Conservation (phyloP, 2,888 invertebrate species). For the Tryphoninae sp. region DNA sequence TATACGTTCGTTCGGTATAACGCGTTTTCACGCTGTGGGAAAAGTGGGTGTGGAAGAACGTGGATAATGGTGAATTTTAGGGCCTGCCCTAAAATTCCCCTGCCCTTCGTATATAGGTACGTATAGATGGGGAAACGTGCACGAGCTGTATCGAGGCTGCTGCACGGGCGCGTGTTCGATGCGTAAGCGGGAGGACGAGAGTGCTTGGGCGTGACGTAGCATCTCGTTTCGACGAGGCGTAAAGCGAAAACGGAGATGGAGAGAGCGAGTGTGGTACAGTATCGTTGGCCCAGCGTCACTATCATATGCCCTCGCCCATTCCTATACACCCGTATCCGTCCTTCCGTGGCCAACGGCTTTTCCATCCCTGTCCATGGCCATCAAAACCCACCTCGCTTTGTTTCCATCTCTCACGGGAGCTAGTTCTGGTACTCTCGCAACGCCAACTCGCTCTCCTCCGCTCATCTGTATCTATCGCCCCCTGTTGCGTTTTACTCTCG, state of each 20-base stretch:
- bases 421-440: conserved; percentile 20
- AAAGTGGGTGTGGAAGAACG: conserved; percentile 53
- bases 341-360: conserved; percentile 30
- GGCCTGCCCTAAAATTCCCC: conserved; percentile 16
- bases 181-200: conserved; percentile 46
- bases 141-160: not conserved
- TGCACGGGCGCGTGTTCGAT: not conserved
- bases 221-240: conserved; percentile 52
- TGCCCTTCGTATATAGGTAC: not conserved
- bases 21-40: conserved; percentile 41
- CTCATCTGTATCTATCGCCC: conserved; percentile 56
- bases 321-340: not conserved
- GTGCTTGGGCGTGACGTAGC: conserved; percentile 58
- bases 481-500: conserved; percentile 48
- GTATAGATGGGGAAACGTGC: conserved; percentile 13
- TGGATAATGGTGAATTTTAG: conserved; percentile 54
- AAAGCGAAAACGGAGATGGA: conserved; percentile 43
- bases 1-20: conserved; percentile 52
- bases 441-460: conserved; percentile 43
- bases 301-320: conserved; percentile 14
- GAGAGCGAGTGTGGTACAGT: conserved; percentile 41
- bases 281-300: conserved; percentile 46
- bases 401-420: conserved; percentile 10
- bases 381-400: not conserved
- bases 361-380: conserved; percentile 40